Percentiles rank a stretch among this genome's conserved stretches.
These are phyloP conservation scores for Aphrophora alni DNA, from an alignment of 2,888 invertebrate species.

Conservation along the genomic window DNA sequence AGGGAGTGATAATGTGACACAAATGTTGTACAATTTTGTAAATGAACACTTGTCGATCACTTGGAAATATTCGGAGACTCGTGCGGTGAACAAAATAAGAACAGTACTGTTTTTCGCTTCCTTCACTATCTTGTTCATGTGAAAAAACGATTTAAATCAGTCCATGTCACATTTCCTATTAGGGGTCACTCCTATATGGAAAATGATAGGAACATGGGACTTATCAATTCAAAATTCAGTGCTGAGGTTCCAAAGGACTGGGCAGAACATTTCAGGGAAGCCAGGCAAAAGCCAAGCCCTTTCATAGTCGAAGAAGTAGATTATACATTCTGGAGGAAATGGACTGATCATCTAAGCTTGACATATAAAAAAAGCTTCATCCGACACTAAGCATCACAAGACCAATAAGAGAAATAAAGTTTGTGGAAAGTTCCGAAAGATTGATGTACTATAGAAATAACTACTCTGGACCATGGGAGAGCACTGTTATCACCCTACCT, in stretches of 20 bases:
- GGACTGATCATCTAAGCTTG: constrained; percentile 8
- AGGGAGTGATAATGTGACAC: constrained; percentile 13
- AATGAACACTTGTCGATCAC: constrained; percentile 20
- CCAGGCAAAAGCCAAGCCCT: constrained; percentile 26
- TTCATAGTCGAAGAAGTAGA: constrained; percentile 30
- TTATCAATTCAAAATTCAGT: constrained; percentile 20
- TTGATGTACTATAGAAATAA: constrained; percentile 16
- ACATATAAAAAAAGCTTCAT: constrained; percentile 27
- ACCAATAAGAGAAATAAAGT: constrained; percentile 26
- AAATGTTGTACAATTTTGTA: constrained; percentile 24
- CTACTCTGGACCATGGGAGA: constrained; percentile 14
- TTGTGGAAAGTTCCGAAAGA: background rate
- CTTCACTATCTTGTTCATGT: constrained; percentile 19
- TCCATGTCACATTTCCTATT: constrained; percentile 29
- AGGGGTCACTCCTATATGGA: constrained; percentile 27
- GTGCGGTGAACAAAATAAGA: constrained; percentile 21
- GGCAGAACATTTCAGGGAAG: constrained; percentile 23
- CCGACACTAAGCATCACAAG: constrained; percentile 10
- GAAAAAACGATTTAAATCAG: constrained; percentile 10
- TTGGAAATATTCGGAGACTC: constrained; percentile 21
- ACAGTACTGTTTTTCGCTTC: constrained; percentile 10
- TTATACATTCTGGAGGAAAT: constrained; percentile 25
- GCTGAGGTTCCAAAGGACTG: constrained; percentile 27
- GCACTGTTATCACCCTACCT: background rate
- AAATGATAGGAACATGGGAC: constrained; percentile 30